These are phyloP conservation scores for Epinephelus cyanopodus DNA, from an alignment of 2,113 vertebrate genomes.

Conservation along the genomic window DNA sequence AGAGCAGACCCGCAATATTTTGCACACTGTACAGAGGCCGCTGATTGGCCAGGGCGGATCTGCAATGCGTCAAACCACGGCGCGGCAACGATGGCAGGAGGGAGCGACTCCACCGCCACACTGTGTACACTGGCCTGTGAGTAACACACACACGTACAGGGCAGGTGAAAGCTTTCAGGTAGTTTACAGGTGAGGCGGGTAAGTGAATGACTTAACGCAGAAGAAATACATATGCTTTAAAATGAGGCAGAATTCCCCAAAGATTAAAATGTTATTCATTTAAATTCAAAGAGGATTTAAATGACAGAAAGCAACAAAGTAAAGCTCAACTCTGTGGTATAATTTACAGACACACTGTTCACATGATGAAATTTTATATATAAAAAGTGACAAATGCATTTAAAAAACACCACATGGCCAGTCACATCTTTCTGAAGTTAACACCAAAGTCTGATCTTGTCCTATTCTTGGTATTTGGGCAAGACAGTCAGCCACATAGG, in stretches of 20 bases:
- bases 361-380: background rate
- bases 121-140: background rate
- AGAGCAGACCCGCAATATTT: constrained; percentile 88
- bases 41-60: constrained; percentile 89
- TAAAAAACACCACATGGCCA: background rate
- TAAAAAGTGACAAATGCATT: background rate
- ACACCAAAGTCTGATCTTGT: background rate
- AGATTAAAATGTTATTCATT: background rate
- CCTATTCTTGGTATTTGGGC: background rate
- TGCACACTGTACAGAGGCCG: constrained; percentile 76
- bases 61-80: constrained; percentile 96
- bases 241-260: background rate
- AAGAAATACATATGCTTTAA: background rate
- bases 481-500: background rate
- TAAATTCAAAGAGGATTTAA: background rate
- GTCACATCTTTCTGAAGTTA: background rate
- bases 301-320: background rate
- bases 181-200: constrained; percentile 38
- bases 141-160: background rate
- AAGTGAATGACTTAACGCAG: background rate
- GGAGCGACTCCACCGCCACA: constrained; percentile 5
- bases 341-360: background rate
- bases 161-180: constrained; percentile 14
- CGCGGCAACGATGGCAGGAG: constrained; percentile 57
- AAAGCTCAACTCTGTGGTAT: background rate